A percentile compares a stretch with the other conserved stretches of the same genome.
These are phyloP conservation scores for Gambusia affinis DNA, from an alignment of 2,113 vertebrate species.

Conservation along the genomic window DNA sequence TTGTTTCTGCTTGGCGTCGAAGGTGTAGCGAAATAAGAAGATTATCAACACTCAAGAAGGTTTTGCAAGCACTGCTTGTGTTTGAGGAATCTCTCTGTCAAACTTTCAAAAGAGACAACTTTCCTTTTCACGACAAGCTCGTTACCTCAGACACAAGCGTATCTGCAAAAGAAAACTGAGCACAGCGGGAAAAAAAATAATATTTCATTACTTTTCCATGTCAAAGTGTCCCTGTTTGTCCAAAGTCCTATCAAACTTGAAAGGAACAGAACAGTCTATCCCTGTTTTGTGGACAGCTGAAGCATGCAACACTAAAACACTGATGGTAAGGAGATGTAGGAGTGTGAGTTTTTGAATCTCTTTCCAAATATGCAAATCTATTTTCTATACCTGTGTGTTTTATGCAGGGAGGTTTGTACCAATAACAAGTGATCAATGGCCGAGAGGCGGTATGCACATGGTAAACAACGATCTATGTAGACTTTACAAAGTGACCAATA, in stretches of 20 bases:
- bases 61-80: slow-evolving; percentile 8
- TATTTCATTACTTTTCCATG: slow-evolving; percentile 36
- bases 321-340: not conserved
- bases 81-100: not conserved
- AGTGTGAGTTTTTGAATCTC: not conserved
- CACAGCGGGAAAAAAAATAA: not conserved
- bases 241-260: slow-evolving; percentile 27
- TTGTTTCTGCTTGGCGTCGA: slow-evolving; percentile 24
- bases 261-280: not conserved
- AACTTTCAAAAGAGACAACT: not conserved
- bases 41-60: slow-evolving; percentile 32
- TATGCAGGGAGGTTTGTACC: not conserved
- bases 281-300: no score
- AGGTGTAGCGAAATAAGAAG: slow-evolving; percentile 31
- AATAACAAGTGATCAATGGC: not conserved
- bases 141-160: not conserved
- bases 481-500: no score
- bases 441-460: not conserved
- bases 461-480: not conserved
- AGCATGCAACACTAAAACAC: not conserved
- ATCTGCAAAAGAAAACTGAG: not conserved
- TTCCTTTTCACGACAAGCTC: not conserved
- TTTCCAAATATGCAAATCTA: not conserved
- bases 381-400: not conserved
- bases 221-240: slow-evolving; percentile 25